Base-by-base conservation (phyloP, 2,113 vertebrate genomes). In the Trinectes maculatus region DNA sequence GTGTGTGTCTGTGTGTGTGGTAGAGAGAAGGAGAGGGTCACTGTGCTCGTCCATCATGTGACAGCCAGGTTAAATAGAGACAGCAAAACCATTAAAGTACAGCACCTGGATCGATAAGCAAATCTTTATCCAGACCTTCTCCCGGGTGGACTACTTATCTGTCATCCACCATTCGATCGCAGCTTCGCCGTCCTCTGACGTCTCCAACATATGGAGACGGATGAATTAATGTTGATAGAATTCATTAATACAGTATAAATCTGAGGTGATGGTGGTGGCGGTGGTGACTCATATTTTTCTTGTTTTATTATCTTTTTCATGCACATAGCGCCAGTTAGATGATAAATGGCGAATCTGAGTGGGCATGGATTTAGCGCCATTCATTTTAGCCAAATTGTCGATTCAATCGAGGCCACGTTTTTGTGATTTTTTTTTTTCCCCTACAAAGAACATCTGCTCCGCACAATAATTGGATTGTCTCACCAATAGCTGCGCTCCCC, bases 401-500 rank as follows among this genome's bases (percentile, higher is more conserved):
- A 59, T 71, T 44, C 63, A 54, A 62, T 43, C 73, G 74, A 71
- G 67, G 65, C 73, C 47, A 54, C 73, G 21, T 21, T 0, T 2
- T 67, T 62, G 34, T 13, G 7, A 43, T 65, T 69, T 82, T 66
- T 85, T 76, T 82, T 76, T n/a, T n/a, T n/a, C n/a, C n/a, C n/a
- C 52, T 49, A 19, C 34, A 61, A 44, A 52, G 60, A 85, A 82
- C 87, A 89, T 89, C 82, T 89, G 82, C 72, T 84, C 33, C 55
- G 46, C 62, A 84, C 75, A 67, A 74, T 86, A 89, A 86, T 89
- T 88, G 74, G 84, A 73, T 69, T 68, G 65, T 79, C 85, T 81
- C 55, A 68, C 78, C 76, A 64, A 74, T 84, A 52, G 53, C 25
- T 29, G 16, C 42, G 53, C 54, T 77, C 82, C 80, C 82, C 49